A percentile compares a stretch with the other conserved stretches of the same genome.
Evolutionary conservation across 1,140 invertebrate species (phyloP).

Genomic region (Oreohelix idahoensis): DNA sequence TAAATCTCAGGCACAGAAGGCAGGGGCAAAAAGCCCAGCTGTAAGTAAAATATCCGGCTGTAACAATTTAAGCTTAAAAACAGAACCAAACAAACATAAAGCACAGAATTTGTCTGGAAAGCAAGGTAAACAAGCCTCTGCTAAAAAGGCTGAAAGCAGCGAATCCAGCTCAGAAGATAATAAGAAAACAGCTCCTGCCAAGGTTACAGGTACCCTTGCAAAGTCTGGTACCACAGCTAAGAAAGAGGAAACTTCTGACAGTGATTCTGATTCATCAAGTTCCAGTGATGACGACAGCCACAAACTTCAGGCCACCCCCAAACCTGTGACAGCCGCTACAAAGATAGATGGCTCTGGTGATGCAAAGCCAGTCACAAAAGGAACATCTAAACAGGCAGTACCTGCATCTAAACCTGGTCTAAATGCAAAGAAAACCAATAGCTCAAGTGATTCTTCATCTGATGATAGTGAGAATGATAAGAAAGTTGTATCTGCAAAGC

Average conservation of each 20-base stretch:
- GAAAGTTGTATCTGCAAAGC: too few species aligned
- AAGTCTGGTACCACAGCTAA: constrained; percentile 12
- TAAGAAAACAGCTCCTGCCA: constrained; percentile 40
- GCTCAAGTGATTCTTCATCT: too few species aligned
- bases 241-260: background rate
- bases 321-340: too few species aligned
- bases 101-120: background rate
- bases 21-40: background rate
- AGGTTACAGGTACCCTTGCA: background rate
- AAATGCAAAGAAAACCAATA: too few species aligned
- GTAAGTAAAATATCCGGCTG: background rate
- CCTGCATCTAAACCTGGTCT: too few species aligned
- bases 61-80: background rate
- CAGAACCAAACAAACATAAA: constrained; percentile 6
- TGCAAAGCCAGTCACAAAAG: background rate
- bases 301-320: too few species aligned
- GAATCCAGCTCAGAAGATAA: constrained; percentile 39
- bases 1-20: constrained; percentile 9
- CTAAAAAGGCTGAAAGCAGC: constrained; percentile 33
- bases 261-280: background rate
- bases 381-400: background rate
- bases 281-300: background rate
- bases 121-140: background rate
- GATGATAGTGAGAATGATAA: too few species aligned
- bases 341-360: background rate